These are phyloP conservation scores for Eupithecia subumbrata DNA, from an alignment of 2,888 invertebrate species.

Conservation along the genomic window DNA sequence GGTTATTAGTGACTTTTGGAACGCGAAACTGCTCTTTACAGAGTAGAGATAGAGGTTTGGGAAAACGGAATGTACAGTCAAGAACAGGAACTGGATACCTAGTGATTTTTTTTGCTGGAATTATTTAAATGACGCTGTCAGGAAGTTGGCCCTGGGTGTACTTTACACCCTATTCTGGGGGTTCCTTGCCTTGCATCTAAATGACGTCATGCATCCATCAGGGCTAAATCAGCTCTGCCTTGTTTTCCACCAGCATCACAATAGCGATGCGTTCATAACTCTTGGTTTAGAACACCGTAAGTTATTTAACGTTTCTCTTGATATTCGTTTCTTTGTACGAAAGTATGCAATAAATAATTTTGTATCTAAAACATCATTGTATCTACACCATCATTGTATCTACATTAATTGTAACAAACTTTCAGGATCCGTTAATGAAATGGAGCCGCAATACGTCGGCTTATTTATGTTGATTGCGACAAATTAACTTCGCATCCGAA, in stretches of 20 bases:
- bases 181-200: neutral
- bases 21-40: slow-evolving; percentile 5
- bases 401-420: neutral
- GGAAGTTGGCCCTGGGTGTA: neutral
- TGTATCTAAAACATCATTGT: neutral
- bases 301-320: neutral
- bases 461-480: slow-evolving; percentile 37
- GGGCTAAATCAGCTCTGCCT: neutral
- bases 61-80: neutral
- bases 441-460: slow-evolving; percentile 29
- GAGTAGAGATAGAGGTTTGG: neutral
- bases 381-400: neutral
- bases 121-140: neutral
- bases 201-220: neutral
- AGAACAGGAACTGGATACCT: neutral
- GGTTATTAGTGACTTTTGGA: slow-evolving; percentile 32
- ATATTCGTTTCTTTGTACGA: neutral
- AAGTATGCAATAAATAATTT: neutral
- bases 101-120: neutral
- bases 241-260: neutral
- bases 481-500: slow-evolving; percentile 31
- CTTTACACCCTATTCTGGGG: neutral
- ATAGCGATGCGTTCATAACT: neutral
- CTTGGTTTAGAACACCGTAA: neutral
- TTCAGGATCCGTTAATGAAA: slow-evolving; percentile 40